Evolutionary conservation across 2,113 vertebrate species (phyloP).

Genomic region (Crotalus viridis): DNA sequence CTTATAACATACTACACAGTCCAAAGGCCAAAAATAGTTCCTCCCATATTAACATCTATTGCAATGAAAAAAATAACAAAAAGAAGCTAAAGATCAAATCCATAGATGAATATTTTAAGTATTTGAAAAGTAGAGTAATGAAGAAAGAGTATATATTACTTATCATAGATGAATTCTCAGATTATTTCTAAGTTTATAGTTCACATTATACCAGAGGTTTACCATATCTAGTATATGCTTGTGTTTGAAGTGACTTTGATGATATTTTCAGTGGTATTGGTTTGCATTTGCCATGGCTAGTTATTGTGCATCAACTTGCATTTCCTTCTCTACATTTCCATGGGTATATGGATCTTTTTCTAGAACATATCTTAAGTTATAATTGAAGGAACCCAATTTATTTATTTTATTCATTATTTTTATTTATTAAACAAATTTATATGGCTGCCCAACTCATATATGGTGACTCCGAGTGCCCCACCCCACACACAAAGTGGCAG

Average conservation of each 20-base stretch:
- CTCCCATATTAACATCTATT: not conserved
- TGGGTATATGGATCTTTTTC: not conserved
- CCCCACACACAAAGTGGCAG: too few species aligned
- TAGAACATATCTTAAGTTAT: not conserved
- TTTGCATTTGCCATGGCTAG: not conserved
- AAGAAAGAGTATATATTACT: not conserved
- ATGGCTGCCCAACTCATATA: too few species aligned
- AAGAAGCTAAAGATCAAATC: not conserved
- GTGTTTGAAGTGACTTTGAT: not conserved
- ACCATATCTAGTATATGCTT: too few species aligned
- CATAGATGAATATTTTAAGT: not conserved
- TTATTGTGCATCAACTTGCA: not conserved
- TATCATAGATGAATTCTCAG: not conserved
- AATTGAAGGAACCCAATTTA: not conserved
- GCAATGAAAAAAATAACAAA: not conserved
- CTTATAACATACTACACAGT: not conserved
- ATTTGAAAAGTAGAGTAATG: not conserved
- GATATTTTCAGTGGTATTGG: not conserved
- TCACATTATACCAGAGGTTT: not conserved
- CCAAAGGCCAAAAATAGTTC: too few species aligned
- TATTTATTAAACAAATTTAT: too few species aligned
- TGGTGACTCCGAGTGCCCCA: too few species aligned
- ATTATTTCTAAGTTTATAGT: not conserved
- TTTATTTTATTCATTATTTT: too few species aligned
- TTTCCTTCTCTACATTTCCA: not conserved